phyloP scores from a whole-genome alignment of 2,797 vertebrate species.

The Eidolon dupreanum region DNA sequence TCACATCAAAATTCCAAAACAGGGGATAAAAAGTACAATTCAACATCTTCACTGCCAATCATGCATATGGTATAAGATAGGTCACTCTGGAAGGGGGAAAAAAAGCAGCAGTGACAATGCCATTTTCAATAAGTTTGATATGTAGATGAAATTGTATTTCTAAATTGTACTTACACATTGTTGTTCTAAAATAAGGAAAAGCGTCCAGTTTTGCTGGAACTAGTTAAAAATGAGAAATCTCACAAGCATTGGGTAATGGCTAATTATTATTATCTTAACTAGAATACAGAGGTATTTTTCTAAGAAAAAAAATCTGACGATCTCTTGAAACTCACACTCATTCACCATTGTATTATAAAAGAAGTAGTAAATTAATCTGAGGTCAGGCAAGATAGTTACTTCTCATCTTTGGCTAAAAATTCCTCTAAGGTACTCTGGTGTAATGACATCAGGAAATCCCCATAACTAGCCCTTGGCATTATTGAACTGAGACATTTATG shows the following conservation, averaged over 20 bases:
- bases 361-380: neutral
- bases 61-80: neutral
- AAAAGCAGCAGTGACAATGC: neutral
- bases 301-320: neutral
- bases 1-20: neutral
- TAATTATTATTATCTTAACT: constrained; percentile 3
- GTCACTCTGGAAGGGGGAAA: neutral
- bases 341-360: neutral
- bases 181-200: neutral
- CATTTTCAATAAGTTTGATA: neutral
- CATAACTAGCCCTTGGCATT: neutral
- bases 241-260: neutral
- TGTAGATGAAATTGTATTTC: neutral
- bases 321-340: neutral
- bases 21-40: neutral
- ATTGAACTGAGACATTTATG: neutral
- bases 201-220: neutral
- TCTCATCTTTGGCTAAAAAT: neutral
- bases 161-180: neutral
- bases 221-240: neutral
- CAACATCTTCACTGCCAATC: neutral
- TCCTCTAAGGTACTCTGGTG: neutral
- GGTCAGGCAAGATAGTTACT: neutral
- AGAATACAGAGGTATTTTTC: neutral
- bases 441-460: neutral